Percentiles rank a stretch among this genome's conserved stretches.
These are phyloP conservation scores for Nasonia giraulti DNA, from an alignment of 1,140 invertebrate genomes.

Conservation along the genomic window DNA sequence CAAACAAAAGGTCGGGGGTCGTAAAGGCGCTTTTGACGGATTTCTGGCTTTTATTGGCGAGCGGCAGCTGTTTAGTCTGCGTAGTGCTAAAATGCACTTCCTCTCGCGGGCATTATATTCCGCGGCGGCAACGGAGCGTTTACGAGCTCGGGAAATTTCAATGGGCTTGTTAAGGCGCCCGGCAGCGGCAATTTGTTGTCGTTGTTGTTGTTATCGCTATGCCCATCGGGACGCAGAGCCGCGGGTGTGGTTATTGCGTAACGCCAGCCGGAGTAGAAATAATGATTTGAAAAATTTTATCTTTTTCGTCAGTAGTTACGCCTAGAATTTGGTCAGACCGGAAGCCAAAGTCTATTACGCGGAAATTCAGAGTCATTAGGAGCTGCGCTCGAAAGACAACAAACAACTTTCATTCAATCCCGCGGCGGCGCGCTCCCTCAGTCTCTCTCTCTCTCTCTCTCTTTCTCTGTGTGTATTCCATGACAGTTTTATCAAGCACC, in stretches of 20 bases:
- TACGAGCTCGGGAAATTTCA: conserved; percentile 48
- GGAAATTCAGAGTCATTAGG: too few relatives aligned
- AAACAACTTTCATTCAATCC: background rate
- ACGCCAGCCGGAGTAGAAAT: too few relatives aligned
- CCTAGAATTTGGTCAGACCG: too few relatives aligned
- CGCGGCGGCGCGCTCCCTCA: too few relatives aligned
- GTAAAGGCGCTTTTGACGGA: conserved; percentile 22
- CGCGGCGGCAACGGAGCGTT: conserved; percentile 12
- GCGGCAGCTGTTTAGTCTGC: conserved; percentile 19
- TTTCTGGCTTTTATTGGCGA: conserved; percentile 42
- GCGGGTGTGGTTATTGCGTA: too few relatives aligned
- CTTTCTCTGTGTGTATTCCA: background rate
- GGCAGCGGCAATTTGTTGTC: conserved; percentile 16
- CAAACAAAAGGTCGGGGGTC: background rate
- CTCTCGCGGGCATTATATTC: conserved; percentile 29
- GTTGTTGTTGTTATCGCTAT: background rate
- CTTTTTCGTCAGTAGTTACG: too few relatives aligned
- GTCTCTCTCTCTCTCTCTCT: too few relatives aligned
- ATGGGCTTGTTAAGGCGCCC: conserved; percentile 36
- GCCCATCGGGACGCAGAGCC: too few relatives aligned
- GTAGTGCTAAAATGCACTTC: conserved; percentile 36
- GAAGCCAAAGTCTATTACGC: too few relatives aligned
- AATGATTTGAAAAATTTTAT: too few relatives aligned
- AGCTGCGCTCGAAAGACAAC: background rate
- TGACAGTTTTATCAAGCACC: background rate